Evolutionary conservation across 2,113 vertebrate genomes (phyloP), one percentile per base, ranked within the genome.

Genomic region (Ginglymostoma cirratum): DNA sequence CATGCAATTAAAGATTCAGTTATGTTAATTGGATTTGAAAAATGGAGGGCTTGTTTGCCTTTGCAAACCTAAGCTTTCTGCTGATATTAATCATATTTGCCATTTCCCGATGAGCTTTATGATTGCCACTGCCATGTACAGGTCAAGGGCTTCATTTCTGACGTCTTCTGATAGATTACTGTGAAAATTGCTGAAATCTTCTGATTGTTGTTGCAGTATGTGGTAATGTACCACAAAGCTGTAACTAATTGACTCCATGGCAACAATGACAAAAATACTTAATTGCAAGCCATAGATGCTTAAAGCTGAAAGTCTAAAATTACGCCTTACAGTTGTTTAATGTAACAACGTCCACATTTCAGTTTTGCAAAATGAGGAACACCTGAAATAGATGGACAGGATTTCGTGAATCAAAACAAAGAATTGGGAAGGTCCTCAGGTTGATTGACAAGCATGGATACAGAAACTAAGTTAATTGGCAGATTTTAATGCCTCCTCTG

Each of bases 81-180:
- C 89, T 93, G 61, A 93, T 66, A 61, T 38, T 93, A 93, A 93
- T 66, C 66, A 93, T 66, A 93, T 19, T 93, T 66, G 61, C 89
- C 89, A 93, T 67, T 67, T 93, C n/a, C 34, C 89, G 23, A 67
- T 93, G 55, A 92, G 61, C 89, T 66, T n/a, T 92, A 7, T 30
- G 65, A 93, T 23, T 66, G 61, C 4, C 34, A 7, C 19, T 67
- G 89, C 89, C 61, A 67, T 93, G 89, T n/a, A 66, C 8, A 67
- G 89, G 89, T 42, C n/a, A 93, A 66, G 34, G 30, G 61, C 89
- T 1, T 93, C 61, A 67, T 66, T 93, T 93, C 66, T 38, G 55
- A 93, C 34, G 7, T 93, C 89, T 42, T 93, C n/a, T 93, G 89
- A 65, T 66, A 23, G 15, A 27, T 95, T 95, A 34, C 67, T 95